Evolutionary conservation across 2,888 invertebrate genomes (phyloP).

Genomic region (Allolobophora icterica): DNA sequence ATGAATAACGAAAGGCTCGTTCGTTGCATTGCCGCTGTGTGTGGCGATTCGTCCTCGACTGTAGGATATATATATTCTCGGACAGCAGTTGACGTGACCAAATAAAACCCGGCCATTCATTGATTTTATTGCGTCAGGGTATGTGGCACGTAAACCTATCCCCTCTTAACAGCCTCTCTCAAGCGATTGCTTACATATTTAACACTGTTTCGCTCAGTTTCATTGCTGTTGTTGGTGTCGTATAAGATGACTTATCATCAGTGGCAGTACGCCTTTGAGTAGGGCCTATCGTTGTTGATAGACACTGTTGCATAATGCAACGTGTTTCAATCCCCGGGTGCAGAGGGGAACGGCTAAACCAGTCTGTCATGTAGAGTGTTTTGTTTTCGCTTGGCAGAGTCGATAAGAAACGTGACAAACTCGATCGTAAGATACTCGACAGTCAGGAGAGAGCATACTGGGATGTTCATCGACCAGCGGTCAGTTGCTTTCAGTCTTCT

Average conservation of each 20-base stretch:
- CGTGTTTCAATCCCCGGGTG: too few species aligned
- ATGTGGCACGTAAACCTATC: neutral
- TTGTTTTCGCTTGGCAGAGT: conserved; percentile 70
- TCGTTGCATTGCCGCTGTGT: too few species aligned
- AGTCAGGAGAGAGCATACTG: conserved; percentile 99
- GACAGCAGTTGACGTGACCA: too few species aligned
- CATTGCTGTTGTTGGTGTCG: neutral
- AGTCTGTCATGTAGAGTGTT: neutral
- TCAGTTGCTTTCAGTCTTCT: conserved; percentile 66
- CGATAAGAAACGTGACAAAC: conserved; percentile 96
- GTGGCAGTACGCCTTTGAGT: too few species aligned
- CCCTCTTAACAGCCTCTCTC: neutral
- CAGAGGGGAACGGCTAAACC: too few species aligned
- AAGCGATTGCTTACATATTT: neutral
- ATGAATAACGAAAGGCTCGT: too few species aligned
- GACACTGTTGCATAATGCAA: neutral
- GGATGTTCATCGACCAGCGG: conserved; percentile 99
- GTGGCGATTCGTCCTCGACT: too few species aligned
- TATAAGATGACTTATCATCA: neutral
- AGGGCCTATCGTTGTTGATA: neutral
- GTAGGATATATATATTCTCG: too few species aligned
- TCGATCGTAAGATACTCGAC: conserved; percentile 96
- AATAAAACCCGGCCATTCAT: too few species aligned
- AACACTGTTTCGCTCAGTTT: too few species aligned
- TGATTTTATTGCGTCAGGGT: too few species aligned